Conservation (phyloP, 2,113 vertebrate genomes). For the Rallus limicola region DNA sequence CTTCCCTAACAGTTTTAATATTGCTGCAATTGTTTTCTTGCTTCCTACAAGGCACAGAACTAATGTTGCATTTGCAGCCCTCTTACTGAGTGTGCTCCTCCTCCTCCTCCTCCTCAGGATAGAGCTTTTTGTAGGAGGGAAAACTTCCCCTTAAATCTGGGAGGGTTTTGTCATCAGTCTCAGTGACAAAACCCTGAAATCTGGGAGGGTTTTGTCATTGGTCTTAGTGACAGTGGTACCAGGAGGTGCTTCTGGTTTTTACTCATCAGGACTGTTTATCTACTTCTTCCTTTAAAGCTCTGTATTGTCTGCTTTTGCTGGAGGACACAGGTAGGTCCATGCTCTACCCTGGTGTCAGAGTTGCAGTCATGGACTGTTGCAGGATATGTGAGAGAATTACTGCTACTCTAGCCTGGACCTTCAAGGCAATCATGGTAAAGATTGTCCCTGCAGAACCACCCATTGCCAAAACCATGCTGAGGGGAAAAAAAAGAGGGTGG, state of each 20-base stretch:
- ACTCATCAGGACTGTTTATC: background rate
- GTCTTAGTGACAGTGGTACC: background rate
- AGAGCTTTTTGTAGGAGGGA: background rate
- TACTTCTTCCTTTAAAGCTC: background rate
- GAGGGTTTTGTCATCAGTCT: background rate
- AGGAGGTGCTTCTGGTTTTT: background rate
- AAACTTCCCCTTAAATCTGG: background rate
- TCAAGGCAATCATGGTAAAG: background rate
- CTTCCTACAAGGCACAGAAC: background rate
- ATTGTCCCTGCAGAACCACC: background rate
- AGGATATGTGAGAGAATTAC: background rate
- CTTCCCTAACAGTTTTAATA: background rate
- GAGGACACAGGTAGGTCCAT: accelerated
- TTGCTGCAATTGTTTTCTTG: background rate
- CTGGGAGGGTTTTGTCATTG: too few species aligned
- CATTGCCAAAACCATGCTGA: background rate
- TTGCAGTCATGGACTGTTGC: background rate
- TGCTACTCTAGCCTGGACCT: background rate
- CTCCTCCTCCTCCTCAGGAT: accelerated
- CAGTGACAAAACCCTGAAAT: background rate
- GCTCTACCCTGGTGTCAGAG: background rate
- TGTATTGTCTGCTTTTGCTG: background rate
- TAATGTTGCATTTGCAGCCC: background rate
- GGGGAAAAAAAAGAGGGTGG: background rate
- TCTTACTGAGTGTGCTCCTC: background rate